These are phyloP conservation scores for Habrosyne pyritoides DNA, from an alignment of 2,888 invertebrate species.

Conservation along the genomic window DNA sequence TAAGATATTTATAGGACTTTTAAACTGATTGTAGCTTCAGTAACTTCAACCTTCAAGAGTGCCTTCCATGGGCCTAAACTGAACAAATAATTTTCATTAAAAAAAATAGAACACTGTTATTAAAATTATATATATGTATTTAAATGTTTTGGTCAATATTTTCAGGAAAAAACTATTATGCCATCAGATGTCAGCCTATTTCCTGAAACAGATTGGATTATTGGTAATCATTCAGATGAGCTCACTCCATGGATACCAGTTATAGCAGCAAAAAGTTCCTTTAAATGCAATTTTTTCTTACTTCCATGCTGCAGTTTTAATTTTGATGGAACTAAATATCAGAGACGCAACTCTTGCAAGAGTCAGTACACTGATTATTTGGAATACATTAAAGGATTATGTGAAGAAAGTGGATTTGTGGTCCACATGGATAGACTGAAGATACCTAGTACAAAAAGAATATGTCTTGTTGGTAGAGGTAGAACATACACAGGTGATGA, in stretches of 20 bases:
- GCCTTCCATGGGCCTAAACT: no score
- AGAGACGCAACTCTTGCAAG: conserved; percentile 85
- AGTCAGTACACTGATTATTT: conserved; percentile 92
- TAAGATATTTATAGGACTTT: conserved; percentile 46
- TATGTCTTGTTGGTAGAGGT: conserved; percentile 87
- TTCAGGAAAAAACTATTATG: conserved; percentile 86
- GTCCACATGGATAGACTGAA: conserved; percentile 91
- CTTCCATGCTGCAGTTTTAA: conserved; percentile 98
- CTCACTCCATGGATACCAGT: conserved; percentile 99
- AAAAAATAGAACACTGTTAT: no score
- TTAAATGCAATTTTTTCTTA: conserved; percentile 91
- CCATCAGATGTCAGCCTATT: conserved; percentile 87
- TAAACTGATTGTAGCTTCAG: neutral
- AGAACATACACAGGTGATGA: conserved; percentile 69
- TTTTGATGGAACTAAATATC: conserved; percentile 93
- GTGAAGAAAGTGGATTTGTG: conserved; percentile 88
- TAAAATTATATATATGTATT: no score
- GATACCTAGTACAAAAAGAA: conserved; percentile 98
- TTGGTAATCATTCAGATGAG: conserved; percentile 99
- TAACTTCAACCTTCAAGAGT: no score
- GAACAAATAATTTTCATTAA: no score
- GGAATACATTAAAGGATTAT: conserved; percentile 85
- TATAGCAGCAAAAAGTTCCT: conserved; percentile 91
- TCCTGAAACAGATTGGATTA: conserved; percentile 94
- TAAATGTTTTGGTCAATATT: conserved; percentile 25